Base-by-base conservation (phyloP, 1,140 invertebrate species). In the Protaetia brevitarsis region DNA sequence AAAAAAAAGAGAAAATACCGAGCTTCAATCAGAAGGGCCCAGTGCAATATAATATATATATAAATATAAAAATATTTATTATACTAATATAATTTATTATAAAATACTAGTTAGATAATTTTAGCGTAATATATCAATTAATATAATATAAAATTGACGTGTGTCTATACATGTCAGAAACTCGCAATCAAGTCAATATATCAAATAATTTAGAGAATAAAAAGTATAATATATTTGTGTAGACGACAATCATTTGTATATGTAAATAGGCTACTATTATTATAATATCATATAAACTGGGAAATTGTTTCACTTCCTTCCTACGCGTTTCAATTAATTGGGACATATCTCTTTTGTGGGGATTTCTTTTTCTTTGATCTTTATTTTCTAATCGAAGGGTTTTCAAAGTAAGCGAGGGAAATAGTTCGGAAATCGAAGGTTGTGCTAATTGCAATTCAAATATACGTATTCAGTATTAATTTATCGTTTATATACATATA, bases 251-350 rank as follows among this genome's bases (percentile, higher is more conserved):
- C 41, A 51, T 51, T 51, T 23, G 41, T 51, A 23, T 51, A n/a
- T 45, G 41, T 51, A 51, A 23, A 51, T 51, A 51, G 41, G 13
- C n/a, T n/a, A n/a, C n/a, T n/a, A n/a, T n/a, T n/a, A n/a, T n/a
- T n/a, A n/a, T 13, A 51, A 16, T 51, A 7, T 51, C 11, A 13
- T 51, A 51, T 23, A 51, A 4, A 26, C 21, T 10, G 16, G 16
- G 10, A 37, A 23, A 51, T 6, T 8, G 30, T 59, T 59, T 56
- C 26, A 21, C 5, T 31, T 29, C 45, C 63, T 74, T 71, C 72
- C 72, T 74, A 74, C 71, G 26, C 67, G 72, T 72, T 70, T 72
- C 72, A 74, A 74, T 74, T 74, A 72, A 51, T 51, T 51, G 41
- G 26, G 26, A 65, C 68, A 74, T 71, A 74, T 71, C 72, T 74